Evolutionary conservation across 2,888 invertebrate genomes (phyloP), one percentile per base, ranked within the genome.

Genomic region (Athetis lepigone): DNA sequence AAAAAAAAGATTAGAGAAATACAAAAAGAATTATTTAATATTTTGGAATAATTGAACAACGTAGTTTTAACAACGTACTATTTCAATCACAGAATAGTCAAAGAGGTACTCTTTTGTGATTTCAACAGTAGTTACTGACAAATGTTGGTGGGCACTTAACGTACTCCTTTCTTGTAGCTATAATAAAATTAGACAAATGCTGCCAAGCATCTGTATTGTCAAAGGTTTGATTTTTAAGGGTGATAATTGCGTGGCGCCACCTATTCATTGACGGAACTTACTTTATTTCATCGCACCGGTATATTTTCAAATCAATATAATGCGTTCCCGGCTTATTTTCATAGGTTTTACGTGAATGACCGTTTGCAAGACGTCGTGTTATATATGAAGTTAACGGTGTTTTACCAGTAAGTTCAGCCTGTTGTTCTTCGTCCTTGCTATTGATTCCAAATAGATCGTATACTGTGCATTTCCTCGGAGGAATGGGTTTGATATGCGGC

Each of bases 101-200:
- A n/a, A n/a, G n/a, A n/a, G n/a, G n/a, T n/a, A n/a, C n/a, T n/a
- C n/a, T n/a, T n/a, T n/a, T n/a, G n/a, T n/a, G n/a, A 36, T 37
- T 49, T 49, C 8, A 49, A 49, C 37, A 49, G 4, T 49, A 49
- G 36, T 49, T 36, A 49, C 49, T 49, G 2, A 49, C 49, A 49
- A 49, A 49, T 37, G 49, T 49, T 21, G 49, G 23, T 49, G 36
- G 49, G 49, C 49, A 49, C 49, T 49, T 49, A 21, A 21, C 49
- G 7, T 49, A 49, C 21, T 49, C 49, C 37, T 49, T 49, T 23
- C 36, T 36, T 13, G 49, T 49, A n/a, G 49, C 49, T 8, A 36
- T 36, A 37, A 49, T 49, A 37, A 49, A 49, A 37, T 49, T 49
- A n/a, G 36, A 36, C 23, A 36, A 49, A 37, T 49, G 36, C 23